phyloP scores from a whole-genome alignment of 2,797 vertebrate genomes.

The Eulemur rubriventer region DNA sequence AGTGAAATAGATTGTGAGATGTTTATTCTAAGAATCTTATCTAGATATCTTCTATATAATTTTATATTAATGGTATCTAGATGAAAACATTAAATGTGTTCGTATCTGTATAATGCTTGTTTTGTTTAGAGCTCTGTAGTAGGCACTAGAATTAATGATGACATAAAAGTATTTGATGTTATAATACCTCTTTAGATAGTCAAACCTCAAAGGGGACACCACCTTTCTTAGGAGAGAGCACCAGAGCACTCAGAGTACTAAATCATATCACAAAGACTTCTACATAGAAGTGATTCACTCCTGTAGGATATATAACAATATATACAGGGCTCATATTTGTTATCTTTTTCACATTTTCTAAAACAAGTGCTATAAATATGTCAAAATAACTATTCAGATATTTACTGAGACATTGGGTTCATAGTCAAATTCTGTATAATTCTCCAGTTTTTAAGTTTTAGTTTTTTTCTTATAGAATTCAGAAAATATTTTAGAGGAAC shows the following conservation, averaged over 20 bases:
- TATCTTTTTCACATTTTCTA: slow-evolving; percentile 26
- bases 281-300: slow-evolving; percentile 6
- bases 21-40: slow-evolving; percentile 1
- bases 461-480: slow-evolving; percentile 37
- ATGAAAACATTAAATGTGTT: slow-evolving; percentile 13
- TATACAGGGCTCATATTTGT: not conserved
- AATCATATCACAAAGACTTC: not conserved
- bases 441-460: slow-evolving; percentile 3
- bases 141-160: not conserved
- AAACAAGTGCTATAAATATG: not conserved
- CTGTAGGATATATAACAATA: not conserved
- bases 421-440: not conserved
- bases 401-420: slow-evolving; percentile 15
- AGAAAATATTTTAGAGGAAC: slow-evolving; percentile 27
- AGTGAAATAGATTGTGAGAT: slow-evolving; percentile 7
- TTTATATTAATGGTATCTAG: not conserved
- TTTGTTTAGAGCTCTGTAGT: not conserved
- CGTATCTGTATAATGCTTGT: not conserved
- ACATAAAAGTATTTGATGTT: slow-evolving; percentile 15
- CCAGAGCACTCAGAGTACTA: not conserved
- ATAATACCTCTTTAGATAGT: not conserved
- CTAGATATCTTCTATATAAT: not conserved
- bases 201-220: not conserved
- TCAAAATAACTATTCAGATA: not conserved
- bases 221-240: not conserved